Base-by-base conservation (phyloP, 2,797 vertebrate genomes). In the Peromyscus attwateri region DNA sequence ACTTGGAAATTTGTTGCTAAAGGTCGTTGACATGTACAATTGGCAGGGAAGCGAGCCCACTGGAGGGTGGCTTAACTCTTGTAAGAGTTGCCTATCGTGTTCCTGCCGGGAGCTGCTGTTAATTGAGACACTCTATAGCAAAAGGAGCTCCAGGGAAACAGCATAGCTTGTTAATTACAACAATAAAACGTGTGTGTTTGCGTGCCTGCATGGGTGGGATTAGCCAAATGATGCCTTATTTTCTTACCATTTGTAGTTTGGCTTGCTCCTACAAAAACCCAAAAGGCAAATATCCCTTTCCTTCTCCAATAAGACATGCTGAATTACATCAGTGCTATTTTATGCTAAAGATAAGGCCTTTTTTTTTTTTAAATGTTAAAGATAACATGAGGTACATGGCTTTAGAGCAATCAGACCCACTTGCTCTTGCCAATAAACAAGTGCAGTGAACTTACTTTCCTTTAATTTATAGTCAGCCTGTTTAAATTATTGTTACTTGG, bases 401-500 rank as follows among this genome's bases (percentile, higher is more conserved):
- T 94, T 83, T 40, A 34, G 84, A 95, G 90, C 34, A 75, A 75
- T 60, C 60, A 37, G 37, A 66, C 25, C 29, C 23, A 62, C 29
- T 21, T 5, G 79, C 21, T 49, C 62, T 66, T 91, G 88, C 95
- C 88, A 84, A 81, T 89, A 84, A 96, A 95, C 94, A 94, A 92
- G 57, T 96, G 93, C 17, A 75, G 76, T 40, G 89, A 94, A 97
- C 90, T 87, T 40, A 94, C 81, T 87, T 95, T 96, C 88, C 91
- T 92, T 94, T 97, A 81, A 96, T 95, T 97, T 96, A 97, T 93
- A 84, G 91, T 92, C 96, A 94, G 92, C 84, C 80, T 97, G 87
- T 95, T 97, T 94, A 93, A 95, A 96, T 95, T 92, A 96, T 92
- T 90, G 77, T 55, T 93, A 88, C 91, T 97, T 94, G 87, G 96